phyloP scores from a whole-genome alignment of 2,888 invertebrate genomes.

The Carcina quercana region DNA sequence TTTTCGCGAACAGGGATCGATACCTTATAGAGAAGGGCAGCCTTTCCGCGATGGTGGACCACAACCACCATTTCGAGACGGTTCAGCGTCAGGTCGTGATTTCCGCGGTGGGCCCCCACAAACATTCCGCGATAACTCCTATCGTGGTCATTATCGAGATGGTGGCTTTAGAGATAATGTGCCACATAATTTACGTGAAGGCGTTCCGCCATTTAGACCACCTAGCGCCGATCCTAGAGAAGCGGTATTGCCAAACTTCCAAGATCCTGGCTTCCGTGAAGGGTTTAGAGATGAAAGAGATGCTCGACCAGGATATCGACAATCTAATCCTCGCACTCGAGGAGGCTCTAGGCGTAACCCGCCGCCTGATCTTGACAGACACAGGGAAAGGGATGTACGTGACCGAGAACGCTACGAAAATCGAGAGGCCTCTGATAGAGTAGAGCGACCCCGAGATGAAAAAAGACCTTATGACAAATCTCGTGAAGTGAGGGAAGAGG shows the following conservation, averaged over 20 bases:
- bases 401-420: slow-evolving; percentile 56
- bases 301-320: slow-evolving; percentile 42
- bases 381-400: slow-evolving; percentile 57
- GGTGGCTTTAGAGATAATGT: slow-evolving; percentile 50
- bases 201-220: slow-evolving; percentile 45
- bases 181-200: slow-evolving; percentile 50
- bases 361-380: slow-evolving; percentile 50
- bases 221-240: slow-evolving; percentile 57
- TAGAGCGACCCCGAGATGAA: slow-evolving; percentile 59
- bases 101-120: slow-evolving; percentile 51
- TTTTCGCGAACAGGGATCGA: slow-evolving; percentile 53
- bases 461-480: slow-evolving; percentile 39
- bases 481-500: slow-evolving; percentile 36
- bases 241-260: slow-evolving; percentile 37
- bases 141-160: slow-evolving; percentile 52
- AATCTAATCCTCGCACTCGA: slow-evolving; percentile 40
- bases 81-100: slow-evolving; percentile 21
- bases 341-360: slow-evolving; percentile 50
- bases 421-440: slow-evolving; percentile 52
- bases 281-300: slow-evolving; percentile 57
- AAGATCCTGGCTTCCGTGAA: slow-evolving; percentile 56
- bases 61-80: slow-evolving; percentile 41
- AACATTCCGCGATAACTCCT: slow-evolving; percentile 48
- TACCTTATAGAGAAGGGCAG: slow-evolving; percentile 33
- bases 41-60: slow-evolving; percentile 17